Conservation (phyloP, 2,113 vertebrate species). For the Erinaceus europaeus region DNA sequence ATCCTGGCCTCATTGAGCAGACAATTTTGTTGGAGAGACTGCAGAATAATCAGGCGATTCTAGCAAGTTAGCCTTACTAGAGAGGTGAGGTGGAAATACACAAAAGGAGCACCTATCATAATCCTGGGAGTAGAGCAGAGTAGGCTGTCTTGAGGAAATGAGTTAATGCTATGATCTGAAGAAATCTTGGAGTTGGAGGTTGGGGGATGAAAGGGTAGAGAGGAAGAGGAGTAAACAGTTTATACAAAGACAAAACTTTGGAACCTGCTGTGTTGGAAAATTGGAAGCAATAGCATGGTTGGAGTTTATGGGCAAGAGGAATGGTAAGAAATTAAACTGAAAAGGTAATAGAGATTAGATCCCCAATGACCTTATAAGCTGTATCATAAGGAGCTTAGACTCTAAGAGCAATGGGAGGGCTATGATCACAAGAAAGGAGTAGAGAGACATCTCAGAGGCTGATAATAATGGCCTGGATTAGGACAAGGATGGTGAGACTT, state of each 20-base stretch:
- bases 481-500: not conserved
- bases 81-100: not conserved
- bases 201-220: too few relatives aligned
- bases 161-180: not conserved
- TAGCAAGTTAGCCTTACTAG: constrained; percentile 24
- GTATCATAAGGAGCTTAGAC: not conserved
- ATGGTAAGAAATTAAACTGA: not conserved
- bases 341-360: not conserved
- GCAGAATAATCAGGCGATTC: not conserved
- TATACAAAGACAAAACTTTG: not conserved
- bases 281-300: not conserved
- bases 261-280: not conserved
- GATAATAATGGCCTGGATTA: not conserved
- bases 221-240: too few relatives aligned
- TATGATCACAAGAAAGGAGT: not conserved
- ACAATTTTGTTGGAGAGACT: constrained; percentile 16
- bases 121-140: not conserved
- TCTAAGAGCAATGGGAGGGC: not conserved
- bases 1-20: not conserved
- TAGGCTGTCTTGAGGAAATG: not conserved
- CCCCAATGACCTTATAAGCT: not conserved
- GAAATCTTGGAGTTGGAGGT: not conserved
- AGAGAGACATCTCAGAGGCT: not conserved
- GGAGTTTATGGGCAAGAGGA: not conserved
- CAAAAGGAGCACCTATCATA: not conserved